Evolutionary conservation across 1,140 invertebrate species (phyloP).

Genomic region (Hylaeus volcanicus): DNA sequence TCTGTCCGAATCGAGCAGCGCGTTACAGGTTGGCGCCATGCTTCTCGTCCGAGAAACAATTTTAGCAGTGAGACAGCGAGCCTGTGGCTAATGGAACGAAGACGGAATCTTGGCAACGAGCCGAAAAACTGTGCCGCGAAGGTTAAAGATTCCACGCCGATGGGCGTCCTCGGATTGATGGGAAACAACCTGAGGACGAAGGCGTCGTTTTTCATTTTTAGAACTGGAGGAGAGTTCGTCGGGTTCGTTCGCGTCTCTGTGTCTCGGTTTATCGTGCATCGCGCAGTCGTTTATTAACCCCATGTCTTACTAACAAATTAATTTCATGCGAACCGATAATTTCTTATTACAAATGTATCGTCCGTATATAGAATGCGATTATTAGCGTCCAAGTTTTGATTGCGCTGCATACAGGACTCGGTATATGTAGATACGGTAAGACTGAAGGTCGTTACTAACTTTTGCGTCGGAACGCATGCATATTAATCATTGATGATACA

Average conservation of each 20-base stretch:
- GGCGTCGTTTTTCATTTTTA: neutral
- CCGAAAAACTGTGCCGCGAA: constrained; percentile 20
- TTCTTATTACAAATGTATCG: no score
- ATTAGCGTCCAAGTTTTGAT: no score
- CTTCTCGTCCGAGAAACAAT: constrained; percentile 8
- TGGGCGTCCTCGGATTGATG: constrained; percentile 18
- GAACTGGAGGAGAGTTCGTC: neutral
- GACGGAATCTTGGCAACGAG: constrained; percentile 35
- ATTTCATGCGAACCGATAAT: no score
- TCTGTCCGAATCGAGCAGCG: neutral
- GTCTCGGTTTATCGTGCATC: neutral
- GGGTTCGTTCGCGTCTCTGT: neutral
- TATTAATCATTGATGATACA: no score
- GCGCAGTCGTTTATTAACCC: neutral
- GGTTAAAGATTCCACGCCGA: constrained; percentile 12
- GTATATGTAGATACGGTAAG: no score
- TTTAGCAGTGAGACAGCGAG: constrained; percentile 14
- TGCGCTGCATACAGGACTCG: no score
- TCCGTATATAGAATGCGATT: no score
- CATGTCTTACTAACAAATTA: no score
- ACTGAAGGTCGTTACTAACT: no score
- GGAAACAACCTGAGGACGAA: neutral
- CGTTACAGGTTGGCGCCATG: constrained; percentile 23
- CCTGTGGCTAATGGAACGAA: constrained; percentile 23
- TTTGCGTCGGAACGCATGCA: no score